Percentiles rank a stretch among this genome's conserved stretches.
Evolutionary conservation across 2,113 vertebrate genomes (phyloP).

Genomic region (Zootoca vivipara): DNA sequence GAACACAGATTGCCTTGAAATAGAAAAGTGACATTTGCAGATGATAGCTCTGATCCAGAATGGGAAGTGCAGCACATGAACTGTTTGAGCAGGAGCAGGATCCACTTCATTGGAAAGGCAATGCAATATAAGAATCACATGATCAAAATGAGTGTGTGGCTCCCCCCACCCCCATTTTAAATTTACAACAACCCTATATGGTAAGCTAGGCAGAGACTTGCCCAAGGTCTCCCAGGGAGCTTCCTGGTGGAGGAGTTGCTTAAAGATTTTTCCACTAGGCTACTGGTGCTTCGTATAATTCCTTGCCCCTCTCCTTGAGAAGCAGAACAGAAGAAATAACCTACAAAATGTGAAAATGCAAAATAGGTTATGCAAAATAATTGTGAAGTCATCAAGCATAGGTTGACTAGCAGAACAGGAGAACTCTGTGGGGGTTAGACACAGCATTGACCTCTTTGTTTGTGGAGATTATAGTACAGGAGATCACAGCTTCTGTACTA

Average conservation of each 20-base stretch:
- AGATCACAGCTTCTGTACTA: background rate
- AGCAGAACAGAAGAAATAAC: background rate
- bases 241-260: background rate
- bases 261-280: background rate
- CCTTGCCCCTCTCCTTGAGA: background rate
- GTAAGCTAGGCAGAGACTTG: background rate
- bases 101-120: background rate
- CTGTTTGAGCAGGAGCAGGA: background rate
- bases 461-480: background rate
- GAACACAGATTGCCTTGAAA: background rate
- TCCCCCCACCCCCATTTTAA: background rate
- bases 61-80: background rate
- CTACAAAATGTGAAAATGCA: background rate
- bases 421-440: background rate
- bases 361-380: background rate
- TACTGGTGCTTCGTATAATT: background rate
- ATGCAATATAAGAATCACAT: background rate
- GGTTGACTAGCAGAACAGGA: background rate
- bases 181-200: background rate
- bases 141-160: background rate
- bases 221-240: background rate
- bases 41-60: background rate
- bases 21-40: background rate
- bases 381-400: background rate
- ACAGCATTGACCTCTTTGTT: background rate